Base-by-base conservation (phyloP, 2,797 vertebrate genomes). In the Enteromius argenteus region DNA sequence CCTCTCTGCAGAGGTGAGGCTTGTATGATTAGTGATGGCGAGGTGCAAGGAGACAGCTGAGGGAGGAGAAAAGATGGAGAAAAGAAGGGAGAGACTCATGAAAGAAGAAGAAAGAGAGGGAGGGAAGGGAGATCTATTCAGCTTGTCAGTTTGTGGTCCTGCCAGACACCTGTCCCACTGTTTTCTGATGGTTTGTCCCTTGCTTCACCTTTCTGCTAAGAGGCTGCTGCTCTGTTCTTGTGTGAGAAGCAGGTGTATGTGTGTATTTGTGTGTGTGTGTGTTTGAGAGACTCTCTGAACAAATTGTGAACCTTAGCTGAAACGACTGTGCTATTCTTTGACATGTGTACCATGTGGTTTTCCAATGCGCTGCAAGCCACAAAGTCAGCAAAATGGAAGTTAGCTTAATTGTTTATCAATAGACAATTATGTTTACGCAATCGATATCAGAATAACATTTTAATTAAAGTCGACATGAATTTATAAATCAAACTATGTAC, bases 181-280 rank as follows among this genome's bases (percentile, higher is more conserved):
- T 89, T 91, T 89, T 90, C 89, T 69, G 90, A 92, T 91, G 90
- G 88, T 84, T 80, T 93, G 94, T 93, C 93, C 93, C 93, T 91
- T 89, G 90, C 88, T 90, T 94, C 91, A 92, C 93, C 92, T 93
- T 92, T 86, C 85, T 91, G 91, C 87, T 89, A 92, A 91, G 90
- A 89, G 81, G 88, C 77, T 89, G 90, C 87, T 91, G 92, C 92
- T 92, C 90, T 85, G 30, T 46, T 71, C 42, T 39, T 73, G 10
- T 69, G 37, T 85, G 68, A 79, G 27, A 68, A 62, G 80, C 37
- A 80, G 30, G 37, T 72, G 53, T 56, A 46, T 66, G 73, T 5
- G 56, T 79, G 56, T 46, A 80, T 76, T 69, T 78, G 62, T 82
- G 67, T 30, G 75, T 64, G 66, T 78, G 62, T 56, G 44, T 75